These are phyloP conservation scores for Axinella damicornis DNA, from an alignment of 37 sponge, comb jelly and placozoan species.

Conservation along the genomic window DNA sequence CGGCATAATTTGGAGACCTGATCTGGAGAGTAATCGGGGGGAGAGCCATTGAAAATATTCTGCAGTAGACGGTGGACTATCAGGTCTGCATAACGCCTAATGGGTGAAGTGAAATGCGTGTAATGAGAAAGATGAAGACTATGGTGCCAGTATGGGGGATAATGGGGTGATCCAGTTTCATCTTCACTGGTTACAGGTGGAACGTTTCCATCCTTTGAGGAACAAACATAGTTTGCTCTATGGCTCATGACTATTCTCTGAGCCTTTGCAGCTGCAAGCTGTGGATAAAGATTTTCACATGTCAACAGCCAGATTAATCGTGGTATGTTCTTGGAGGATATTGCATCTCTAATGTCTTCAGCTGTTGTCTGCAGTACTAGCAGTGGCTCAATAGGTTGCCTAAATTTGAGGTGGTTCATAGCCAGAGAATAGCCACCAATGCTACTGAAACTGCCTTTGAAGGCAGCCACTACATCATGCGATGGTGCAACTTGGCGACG, in stretches of 20 bases:
- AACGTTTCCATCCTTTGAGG: too few species aligned
- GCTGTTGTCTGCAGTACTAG: not conserved
- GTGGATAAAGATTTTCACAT: constrained; percentile 36
- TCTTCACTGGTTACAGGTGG: not conserved
- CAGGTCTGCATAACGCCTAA: constrained; percentile 61
- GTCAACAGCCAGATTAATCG: constrained; percentile 7
- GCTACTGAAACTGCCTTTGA: not conserved
- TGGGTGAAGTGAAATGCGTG: constrained; percentile 69
- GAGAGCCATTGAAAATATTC: not conserved
- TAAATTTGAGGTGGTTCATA: not conserved
- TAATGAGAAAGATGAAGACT: constrained; percentile 17
- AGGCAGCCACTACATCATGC: not conserved
- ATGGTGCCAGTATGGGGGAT: not conserved
- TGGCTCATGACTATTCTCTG: not conserved
- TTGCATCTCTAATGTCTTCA: not conserved
- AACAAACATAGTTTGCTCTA: constrained; percentile 6
- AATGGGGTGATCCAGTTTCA: constrained; percentile 2
- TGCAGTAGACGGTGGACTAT: constrained; percentile 42
- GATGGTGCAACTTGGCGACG: constrained; percentile 20
- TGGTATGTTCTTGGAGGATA: too few species aligned
- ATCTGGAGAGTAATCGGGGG: not conserved
- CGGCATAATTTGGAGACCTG: constrained; percentile 1
- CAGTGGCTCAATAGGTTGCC: not conserved
- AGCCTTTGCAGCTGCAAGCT: constrained; percentile 13
- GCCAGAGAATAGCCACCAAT: not conserved